Evolutionary conservation across 1,140 invertebrate genomes (phyloP).

Genomic region (Zaprionus nigranus): DNA sequence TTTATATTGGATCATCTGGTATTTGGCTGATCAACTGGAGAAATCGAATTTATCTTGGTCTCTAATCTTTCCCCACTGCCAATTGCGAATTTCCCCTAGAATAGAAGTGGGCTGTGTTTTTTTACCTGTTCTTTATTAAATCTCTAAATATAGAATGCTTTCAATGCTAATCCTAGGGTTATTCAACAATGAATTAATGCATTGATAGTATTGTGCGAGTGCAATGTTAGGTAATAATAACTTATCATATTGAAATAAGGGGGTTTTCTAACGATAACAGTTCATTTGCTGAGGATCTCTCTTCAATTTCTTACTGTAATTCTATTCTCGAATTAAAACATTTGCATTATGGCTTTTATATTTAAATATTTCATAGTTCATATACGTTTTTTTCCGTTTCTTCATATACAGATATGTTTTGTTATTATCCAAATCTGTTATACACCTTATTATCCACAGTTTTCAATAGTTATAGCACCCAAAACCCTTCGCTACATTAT

Average conservation of each 20-base stretch:
- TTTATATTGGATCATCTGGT: conserved; percentile 28
- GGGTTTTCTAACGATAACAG: no score
- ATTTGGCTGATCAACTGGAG: conserved; percentile 10
- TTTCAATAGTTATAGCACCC: background rate
- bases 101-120: background rate
- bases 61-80: background rate
- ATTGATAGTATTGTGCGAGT: background rate
- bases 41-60: conserved; percentile 20
- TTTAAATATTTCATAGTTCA: no score
- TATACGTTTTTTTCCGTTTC: background rate
- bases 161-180: background rate
- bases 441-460: background rate
- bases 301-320: no score
- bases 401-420: background rate
- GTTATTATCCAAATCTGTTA: background rate
- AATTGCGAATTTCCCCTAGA: background rate
- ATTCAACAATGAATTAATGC: background rate
- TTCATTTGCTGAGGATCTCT: no score
- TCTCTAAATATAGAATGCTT: background rate
- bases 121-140: background rate
- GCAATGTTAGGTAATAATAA: no score
- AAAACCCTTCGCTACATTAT: conserved; percentile 5
- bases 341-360: background rate
- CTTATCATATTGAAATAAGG: background rate
- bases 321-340: background rate